These are phyloP conservation scores for Prolemur simus DNA, from an alignment of 2,113 vertebrate genomes.

Conservation along the genomic window DNA sequence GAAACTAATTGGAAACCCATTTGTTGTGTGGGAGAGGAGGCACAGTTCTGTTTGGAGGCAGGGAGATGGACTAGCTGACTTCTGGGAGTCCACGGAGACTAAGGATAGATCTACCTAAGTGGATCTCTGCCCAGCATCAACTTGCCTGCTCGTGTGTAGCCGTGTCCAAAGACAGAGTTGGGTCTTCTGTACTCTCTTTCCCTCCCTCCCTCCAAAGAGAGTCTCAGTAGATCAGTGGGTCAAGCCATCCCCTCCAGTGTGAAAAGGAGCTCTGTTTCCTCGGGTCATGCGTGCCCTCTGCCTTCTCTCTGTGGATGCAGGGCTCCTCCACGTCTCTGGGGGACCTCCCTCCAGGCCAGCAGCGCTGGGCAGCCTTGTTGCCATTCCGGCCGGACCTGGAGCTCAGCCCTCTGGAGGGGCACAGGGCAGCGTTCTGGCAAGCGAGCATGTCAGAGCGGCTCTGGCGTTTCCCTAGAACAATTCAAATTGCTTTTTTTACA, in stretches of 20 bases:
- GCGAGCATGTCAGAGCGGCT: slow-evolving; percentile 70
- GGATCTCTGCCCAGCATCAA: accelerated
- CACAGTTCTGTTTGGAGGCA: slow-evolving; percentile 6
- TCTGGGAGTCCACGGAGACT: background rate
- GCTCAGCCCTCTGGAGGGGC: slow-evolving; percentile 47
- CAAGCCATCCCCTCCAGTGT: background rate
- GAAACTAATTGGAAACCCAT: slow-evolving; percentile 31
- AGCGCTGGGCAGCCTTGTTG: background rate
- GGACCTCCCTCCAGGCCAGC: background rate
- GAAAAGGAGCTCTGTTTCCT: background rate
- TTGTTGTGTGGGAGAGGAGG: slow-evolving; percentile 54
- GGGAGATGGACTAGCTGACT: background rate
- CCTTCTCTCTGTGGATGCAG: background rate
- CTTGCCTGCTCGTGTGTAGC: background rate
- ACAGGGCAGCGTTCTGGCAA: slow-evolving; percentile 58
- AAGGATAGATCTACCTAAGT: background rate
- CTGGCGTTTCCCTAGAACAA: slow-evolving; percentile 82
- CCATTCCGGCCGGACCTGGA: slow-evolving; percentile 40
- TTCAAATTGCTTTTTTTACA: slow-evolving; percentile 88
- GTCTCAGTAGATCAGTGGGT: background rate
- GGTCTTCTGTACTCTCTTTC: background rate
- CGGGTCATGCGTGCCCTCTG: background rate
- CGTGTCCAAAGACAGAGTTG: background rate
- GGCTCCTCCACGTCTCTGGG: accelerated
- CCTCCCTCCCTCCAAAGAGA: background rate